Conservation (phyloP, 2,888 invertebrate genomes). For the Cephus sareptanus region DNA sequence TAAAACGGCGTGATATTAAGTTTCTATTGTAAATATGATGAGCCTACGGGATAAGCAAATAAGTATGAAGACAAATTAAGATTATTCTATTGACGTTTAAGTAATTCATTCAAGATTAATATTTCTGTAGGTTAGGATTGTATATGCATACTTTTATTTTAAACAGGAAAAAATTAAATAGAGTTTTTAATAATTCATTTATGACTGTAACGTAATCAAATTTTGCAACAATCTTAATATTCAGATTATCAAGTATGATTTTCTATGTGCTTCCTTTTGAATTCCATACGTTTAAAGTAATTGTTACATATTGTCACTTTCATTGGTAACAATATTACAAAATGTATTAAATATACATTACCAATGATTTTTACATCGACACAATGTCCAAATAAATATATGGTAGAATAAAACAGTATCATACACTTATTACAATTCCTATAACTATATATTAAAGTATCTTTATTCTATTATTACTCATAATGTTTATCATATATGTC, state of each 20-base stretch:
- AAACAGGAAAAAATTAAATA: not conserved
- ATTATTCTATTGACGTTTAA: not conserved
- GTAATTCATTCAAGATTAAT: not conserved
- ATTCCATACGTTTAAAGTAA: conserved; percentile 27
- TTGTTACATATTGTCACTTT: conserved; percentile 12
- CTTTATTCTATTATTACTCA: conserved; percentile 4
- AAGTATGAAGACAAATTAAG: conserved; percentile 67
- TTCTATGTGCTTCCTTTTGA: conserved; percentile 14
- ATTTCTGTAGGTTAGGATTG: not conserved
- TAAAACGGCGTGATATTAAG: not conserved
- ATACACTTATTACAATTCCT: not conserved
- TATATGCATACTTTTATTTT: conserved; percentile 15
- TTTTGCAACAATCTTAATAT: not conserved
- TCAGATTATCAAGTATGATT: not conserved
- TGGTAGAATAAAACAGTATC: not conserved
- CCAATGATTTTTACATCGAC: not conserved
- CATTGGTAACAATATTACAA: not conserved
- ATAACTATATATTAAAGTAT: not conserved
- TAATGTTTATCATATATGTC: too few species aligned
- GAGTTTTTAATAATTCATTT: not conserved
- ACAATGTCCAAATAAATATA: not conserved
- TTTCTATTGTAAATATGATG: conserved; percentile 68
- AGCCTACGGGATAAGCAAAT: conserved; percentile 79
- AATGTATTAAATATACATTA: not conserved
- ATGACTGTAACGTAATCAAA: not conserved